Percentiles rank a stretch among this genome's conserved stretches.
Evolutionary conservation across 2,888 invertebrate genomes (phyloP).

Genomic region (Galerucella calmariensis): DNA sequence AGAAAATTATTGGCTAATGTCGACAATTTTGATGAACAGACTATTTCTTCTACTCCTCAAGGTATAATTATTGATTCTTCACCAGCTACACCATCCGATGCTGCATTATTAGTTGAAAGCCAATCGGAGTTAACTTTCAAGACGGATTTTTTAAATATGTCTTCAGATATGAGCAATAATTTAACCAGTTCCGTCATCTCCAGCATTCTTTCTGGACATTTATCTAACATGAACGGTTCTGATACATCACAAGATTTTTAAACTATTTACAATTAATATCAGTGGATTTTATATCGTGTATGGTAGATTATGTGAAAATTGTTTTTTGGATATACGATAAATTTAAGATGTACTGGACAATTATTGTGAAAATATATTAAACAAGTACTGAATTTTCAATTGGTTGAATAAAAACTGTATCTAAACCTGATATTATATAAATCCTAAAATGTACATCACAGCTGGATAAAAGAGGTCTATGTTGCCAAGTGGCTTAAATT

Average conservation of each 20-base stretch:
- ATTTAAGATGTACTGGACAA: neutral
- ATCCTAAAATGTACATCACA: no score
- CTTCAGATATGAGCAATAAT: conserved; percentile 62
- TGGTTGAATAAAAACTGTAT: no score
- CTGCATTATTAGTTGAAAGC: conserved; percentile 58
- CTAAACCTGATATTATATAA: no score
- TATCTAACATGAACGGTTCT: conserved; percentile 51
- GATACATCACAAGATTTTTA: conserved; percentile 62
- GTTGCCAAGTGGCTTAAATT: no score
- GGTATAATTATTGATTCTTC: conserved; percentile 61
- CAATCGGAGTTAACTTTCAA: conserved; percentile 36
- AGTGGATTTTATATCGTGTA: conserved; percentile 18
- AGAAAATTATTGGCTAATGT: conserved; percentile 54
- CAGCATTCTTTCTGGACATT: conserved; percentile 60
- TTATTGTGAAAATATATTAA: neutral
- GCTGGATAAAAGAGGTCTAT: no score
- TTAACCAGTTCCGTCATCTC: conserved; percentile 63
- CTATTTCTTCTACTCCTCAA: conserved; percentile 61
- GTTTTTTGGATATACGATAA: neutral
- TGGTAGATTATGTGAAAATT: neutral
- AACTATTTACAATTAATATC: neutral
- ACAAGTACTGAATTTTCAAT: neutral
- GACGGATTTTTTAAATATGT: conserved; percentile 60
- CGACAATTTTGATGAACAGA: conserved; percentile 60
- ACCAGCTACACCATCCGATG: conserved; percentile 63